phyloP scores from a whole-genome alignment of 23 tunicate species.

The Halocynthia roretzi region DNA sequence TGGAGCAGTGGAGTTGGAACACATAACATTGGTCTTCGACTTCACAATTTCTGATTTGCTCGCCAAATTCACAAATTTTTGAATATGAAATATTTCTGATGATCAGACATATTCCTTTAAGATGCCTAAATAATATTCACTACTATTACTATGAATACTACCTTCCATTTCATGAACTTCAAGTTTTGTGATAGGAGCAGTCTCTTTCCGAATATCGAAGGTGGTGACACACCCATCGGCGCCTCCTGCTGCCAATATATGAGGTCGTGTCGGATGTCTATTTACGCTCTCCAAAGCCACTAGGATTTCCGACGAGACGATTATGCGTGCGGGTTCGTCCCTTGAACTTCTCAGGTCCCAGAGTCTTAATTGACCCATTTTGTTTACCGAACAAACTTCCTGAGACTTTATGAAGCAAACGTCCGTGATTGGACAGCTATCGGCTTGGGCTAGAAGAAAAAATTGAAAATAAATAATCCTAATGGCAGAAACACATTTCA shows the following conservation, averaged over 20 bases:
- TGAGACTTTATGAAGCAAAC: conserved; percentile 34
- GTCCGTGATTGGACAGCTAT: conserved; percentile 70
- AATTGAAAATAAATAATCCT: too few species aligned
- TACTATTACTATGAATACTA: background rate
- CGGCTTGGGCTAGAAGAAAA: conserved; percentile 19
- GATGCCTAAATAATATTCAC: too few species aligned
- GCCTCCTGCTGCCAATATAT: conserved; percentile 74
- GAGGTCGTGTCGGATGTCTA: conserved; percentile 74
- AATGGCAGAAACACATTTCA: too few species aligned
- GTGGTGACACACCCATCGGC: conserved; percentile 82
- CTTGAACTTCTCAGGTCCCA: conserved; percentile 57
- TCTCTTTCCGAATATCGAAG: conserved; percentile 73
- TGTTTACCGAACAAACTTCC: conserved; percentile 20
- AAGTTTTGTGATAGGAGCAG: conserved; percentile 54
- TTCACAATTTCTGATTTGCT: too few species aligned
- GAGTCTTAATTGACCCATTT: conserved; percentile 61
- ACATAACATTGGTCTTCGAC: too few species aligned
- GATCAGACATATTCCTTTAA: too few species aligned
- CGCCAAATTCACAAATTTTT: too few species aligned
- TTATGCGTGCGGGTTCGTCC: conserved; percentile 40
- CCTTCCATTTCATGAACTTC: conserved; percentile 77
- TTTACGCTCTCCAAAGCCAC: conserved; percentile 39
- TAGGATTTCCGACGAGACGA: conserved; percentile 48
- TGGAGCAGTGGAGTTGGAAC: too few species aligned
- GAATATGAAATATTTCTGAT: too few species aligned